These are phyloP conservation scores for Trachelipus rathkii DNA, from an alignment of 1,140 invertebrate species.

Conservation along the genomic window DNA sequence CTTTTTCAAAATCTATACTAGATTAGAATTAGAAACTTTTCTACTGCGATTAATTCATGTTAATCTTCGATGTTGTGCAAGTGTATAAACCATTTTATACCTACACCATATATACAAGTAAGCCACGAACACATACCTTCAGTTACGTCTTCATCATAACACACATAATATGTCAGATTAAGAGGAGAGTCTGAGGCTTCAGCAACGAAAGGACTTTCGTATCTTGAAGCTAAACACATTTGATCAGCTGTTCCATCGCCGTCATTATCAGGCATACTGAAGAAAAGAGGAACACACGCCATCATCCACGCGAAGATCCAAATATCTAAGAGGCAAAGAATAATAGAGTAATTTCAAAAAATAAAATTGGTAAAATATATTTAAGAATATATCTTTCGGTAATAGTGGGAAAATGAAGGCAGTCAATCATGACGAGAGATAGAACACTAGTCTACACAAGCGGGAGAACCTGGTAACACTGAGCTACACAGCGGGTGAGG, in stretches of 20 bases:
- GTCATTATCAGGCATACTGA: conserved; percentile 68
- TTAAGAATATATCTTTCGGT: no score
- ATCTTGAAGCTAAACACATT: conserved; percentile 59
- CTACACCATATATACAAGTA: neutral
- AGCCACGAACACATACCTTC: conserved; percentile 51
- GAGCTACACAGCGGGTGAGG: no score
- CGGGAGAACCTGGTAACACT: no score
- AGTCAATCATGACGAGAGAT: no score
- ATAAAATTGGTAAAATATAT: no score
- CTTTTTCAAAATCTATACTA: no score
- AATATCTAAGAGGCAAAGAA: neutral
- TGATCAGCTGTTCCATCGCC: conserved; percentile 59
- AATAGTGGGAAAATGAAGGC: no score
- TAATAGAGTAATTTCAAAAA: no score
- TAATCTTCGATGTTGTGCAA: neutral
- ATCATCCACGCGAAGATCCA: conserved; percentile 22
- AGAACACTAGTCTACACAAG: no score
- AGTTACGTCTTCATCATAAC: conserved; percentile 55
- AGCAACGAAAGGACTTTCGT: conserved; percentile 42
- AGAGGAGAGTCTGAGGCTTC: conserved; percentile 37
- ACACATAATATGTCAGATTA: conserved; percentile 59
- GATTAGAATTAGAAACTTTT: neutral
- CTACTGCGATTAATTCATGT: neutral
- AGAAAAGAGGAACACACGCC: conserved; percentile 53
- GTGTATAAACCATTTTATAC: neutral